Evolutionary conservation across 2,113 vertebrate species (phyloP).

Genomic region (Nycticryphes semicollaris): DNA sequence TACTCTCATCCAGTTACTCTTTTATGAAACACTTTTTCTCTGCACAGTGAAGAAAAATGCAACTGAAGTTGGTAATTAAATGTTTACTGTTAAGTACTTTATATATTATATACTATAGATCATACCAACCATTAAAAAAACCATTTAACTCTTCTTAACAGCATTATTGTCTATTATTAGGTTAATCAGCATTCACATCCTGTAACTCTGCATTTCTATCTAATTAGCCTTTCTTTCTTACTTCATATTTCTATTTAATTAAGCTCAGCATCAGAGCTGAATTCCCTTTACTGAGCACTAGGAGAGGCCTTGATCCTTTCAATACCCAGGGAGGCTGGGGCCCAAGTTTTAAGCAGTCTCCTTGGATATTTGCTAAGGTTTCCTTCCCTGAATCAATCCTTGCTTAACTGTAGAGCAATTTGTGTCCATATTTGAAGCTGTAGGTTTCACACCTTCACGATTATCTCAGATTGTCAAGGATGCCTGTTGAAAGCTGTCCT

Average conservation of each 20-base stretch:
- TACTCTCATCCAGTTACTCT: constrained; percentile 21
- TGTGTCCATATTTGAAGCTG: not conserved
- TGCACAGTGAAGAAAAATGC: constrained; percentile 39
- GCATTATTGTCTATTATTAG: constrained; percentile 67
- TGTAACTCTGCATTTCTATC: constrained; percentile 51
- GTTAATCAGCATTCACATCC: constrained; percentile 66
- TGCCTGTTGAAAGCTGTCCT: not conserved
- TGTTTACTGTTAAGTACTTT: constrained; percentile 70
- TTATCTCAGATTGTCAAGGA: not conserved
- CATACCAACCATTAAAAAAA: constrained; percentile 63
- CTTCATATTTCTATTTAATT: constrained; percentile 71
- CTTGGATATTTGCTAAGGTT: not conserved
- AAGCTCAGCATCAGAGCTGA: constrained; percentile 33
- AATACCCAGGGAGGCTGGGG: accelerated
- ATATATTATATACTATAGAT: constrained; percentile 49
- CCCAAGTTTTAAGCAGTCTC: not conserved
- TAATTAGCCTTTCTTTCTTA: constrained; percentile 61
- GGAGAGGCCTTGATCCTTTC: not conserved
- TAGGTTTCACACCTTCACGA: not conserved
- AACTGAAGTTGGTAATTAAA: constrained; percentile 64
- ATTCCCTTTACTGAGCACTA: constrained; percentile 34
- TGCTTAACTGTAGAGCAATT: not conserved
- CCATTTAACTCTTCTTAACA: constrained; percentile 55
- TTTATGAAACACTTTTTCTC: constrained; percentile 36
- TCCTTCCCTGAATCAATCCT: not conserved